phyloP scores from a whole-genome alignment of 64 coral and sea anemone species.

The Dendrophyllia cribrosa region DNA sequence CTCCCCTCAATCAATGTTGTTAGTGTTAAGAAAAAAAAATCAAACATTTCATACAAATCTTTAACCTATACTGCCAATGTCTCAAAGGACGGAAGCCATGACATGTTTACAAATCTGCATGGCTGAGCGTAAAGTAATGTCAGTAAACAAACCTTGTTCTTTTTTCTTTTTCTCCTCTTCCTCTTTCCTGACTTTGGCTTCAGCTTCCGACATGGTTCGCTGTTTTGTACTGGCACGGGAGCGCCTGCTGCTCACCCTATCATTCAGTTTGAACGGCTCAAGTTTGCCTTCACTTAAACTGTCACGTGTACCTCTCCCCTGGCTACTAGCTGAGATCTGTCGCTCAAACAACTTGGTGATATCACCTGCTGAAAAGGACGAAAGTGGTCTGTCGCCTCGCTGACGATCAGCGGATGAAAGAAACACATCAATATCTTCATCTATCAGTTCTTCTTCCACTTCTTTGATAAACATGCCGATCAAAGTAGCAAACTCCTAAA shows the following conservation, averaged over 20 bases:
- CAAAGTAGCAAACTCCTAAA: conserved; percentile 59
- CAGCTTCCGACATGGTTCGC: not conserved
- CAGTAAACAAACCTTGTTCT: not conserved
- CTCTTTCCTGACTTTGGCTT: conserved; percentile 16
- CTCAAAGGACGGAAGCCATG: too few species aligned
- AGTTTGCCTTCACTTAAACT: not conserved
- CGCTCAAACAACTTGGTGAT: conserved; percentile 42
- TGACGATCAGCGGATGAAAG: not conserved
- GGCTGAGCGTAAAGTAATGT: too few species aligned
- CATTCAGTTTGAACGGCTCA: not conserved
- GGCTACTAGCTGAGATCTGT: conserved; percentile 6
- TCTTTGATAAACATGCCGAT: conserved; percentile 47
- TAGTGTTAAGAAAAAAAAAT: too few species aligned
- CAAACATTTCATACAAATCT: too few species aligned
- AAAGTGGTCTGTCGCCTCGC: not conserved
- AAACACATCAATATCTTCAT: conserved; percentile 23
- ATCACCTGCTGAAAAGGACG: conserved; percentile 33
- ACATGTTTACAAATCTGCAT: too few species aligned
- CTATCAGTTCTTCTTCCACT: conserved; percentile 52
- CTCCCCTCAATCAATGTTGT: too few species aligned
- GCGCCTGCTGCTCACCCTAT: conserved; percentile 13
- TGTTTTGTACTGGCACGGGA: conserved; percentile 6
- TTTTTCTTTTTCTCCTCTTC: not conserved
- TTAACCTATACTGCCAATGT: too few species aligned
- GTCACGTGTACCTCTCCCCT: not conserved